Evolutionary conservation across 2,888 invertebrate genomes (phyloP).

Genomic region (Scaptomyza polygonia): DNA sequence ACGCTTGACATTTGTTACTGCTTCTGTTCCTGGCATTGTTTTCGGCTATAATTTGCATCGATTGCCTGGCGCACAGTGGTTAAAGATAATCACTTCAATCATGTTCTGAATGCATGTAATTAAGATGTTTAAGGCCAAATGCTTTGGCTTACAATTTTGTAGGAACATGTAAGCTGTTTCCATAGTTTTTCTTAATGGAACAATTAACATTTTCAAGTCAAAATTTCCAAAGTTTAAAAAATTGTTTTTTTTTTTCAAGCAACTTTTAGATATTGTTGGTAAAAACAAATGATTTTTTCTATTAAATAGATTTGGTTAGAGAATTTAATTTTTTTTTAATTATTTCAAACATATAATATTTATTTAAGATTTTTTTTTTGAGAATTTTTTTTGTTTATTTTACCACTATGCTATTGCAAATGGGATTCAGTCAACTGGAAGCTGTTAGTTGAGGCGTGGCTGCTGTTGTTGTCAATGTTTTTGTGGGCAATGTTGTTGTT

Average conservation of each 20-base stretch:
- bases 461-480: slow-evolving; percentile 23
- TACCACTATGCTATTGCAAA: not conserved
- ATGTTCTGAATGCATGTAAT: not conserved
- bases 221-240: no score
- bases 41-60: slow-evolving; percentile 66
- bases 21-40: slow-evolving; percentile 49
- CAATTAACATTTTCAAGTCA: no score
- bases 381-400: not conserved
- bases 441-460: slow-evolving; percentile 4
- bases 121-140: not conserved
- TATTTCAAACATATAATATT: no score
- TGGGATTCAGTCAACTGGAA: slow-evolving; percentile 8
- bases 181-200: no score
- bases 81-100: not conserved
- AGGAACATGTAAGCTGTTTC: no score
- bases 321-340: no score
- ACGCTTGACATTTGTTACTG: slow-evolving; percentile 29
- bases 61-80: slow-evolving; percentile 58
- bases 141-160: no score
- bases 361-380: no score
- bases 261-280: no score
- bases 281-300: no score
- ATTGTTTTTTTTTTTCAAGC: no score
- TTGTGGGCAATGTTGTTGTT: slow-evolving; percentile 17
- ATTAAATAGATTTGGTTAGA: no score